phyloP scores from a whole-genome alignment of 2,113 vertebrate genomes.

The Ceuthmochares aereus region DNA sequence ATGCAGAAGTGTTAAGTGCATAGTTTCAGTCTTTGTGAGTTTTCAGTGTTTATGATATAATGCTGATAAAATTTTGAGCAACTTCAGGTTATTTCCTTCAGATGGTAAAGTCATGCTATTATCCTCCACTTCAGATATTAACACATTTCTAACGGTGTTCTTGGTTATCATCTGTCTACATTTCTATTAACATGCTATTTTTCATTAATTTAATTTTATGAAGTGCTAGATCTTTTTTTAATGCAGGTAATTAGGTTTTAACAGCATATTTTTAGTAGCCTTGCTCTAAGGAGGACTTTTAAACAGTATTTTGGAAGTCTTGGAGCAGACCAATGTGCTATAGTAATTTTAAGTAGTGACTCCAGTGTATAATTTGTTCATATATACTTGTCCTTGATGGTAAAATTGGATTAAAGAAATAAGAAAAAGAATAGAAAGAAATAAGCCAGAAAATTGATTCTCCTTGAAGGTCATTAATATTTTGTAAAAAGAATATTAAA shows the following conservation, averaged over 20 bases:
- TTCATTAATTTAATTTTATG: background rate
- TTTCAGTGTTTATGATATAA: background rate
- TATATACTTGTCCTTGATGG: slow-evolving; percentile 45
- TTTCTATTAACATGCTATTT: background rate
- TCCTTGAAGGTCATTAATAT: slow-evolving; percentile 60
- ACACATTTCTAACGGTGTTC: background rate
- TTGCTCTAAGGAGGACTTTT: slow-evolving; percentile 5
- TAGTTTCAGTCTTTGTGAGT: background rate
- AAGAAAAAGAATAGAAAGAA: background rate
- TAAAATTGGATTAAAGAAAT: slow-evolving; percentile 6
- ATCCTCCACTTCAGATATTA: background rate
- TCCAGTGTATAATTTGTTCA: slow-evolving; percentile 47
- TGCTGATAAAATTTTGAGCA: background rate
- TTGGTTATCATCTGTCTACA: background rate
- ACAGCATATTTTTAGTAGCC: background rate
- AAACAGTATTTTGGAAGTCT: background rate
- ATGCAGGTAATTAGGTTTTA: background rate
- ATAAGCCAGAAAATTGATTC: slow-evolving; percentile 14
- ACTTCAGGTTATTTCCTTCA: background rate
- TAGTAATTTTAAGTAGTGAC: slow-evolving; percentile 19
- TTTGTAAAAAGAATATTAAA: slow-evolving; percentile 25
- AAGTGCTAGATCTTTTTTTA: background rate
- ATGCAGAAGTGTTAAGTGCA: background rate
- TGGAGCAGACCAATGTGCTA: background rate
- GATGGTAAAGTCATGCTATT: background rate